These are phyloP conservation scores for Lycocorax pyrrhopterus DNA, from an alignment of 2,113 vertebrate genomes.

Conservation along the genomic window DNA sequence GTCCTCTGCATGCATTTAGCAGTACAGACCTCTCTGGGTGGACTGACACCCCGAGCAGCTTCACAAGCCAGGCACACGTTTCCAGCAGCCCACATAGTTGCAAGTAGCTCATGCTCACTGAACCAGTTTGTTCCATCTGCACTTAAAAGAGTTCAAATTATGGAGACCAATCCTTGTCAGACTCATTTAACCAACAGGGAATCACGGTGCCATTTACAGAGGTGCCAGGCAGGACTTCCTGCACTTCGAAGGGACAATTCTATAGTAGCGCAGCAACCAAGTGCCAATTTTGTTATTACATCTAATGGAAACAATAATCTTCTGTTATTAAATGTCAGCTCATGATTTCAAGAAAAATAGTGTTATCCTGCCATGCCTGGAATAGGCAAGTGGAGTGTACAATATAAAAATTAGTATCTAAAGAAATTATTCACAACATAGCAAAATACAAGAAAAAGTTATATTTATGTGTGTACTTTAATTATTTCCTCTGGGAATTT, in stretches of 20 bases:
- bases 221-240: background rate
- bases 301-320: background rate
- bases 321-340: background rate
- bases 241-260: background rate
- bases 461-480: background rate
- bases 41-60: background rate
- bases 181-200: background rate
- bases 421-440: background rate
- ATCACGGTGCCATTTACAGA: background rate
- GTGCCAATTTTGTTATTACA: accelerated
- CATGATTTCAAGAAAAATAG: background rate
- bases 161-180: background rate
- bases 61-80: background rate
- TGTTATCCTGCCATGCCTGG: background rate
- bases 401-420: background rate
- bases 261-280: background rate
- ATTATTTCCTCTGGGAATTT: background rate
- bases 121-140: background rate
- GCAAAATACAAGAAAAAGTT: background rate
- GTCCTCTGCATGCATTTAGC: background rate
- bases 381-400: background rate
- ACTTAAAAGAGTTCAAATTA: background rate
- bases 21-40: background rate
- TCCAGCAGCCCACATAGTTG: background rate
- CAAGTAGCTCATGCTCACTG: background rate